Percentiles rank a stretch among this genome's conserved stretches.
phyloP scores from a whole-genome alignment of 2,888 invertebrate genomes.

The Stenchaetothrips biformis region DNA sequence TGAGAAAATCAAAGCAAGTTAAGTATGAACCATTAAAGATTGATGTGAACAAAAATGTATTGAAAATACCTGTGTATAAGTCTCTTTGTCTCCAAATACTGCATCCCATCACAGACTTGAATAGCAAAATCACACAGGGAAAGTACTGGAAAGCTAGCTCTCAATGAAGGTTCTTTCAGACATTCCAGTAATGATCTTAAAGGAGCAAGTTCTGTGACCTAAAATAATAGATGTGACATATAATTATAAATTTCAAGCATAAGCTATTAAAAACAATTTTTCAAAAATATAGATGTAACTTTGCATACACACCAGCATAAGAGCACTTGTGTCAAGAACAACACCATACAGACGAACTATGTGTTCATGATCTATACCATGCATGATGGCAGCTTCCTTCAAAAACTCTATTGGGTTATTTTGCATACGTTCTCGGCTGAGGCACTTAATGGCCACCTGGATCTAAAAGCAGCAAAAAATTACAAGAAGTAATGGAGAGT shows the following conservation, averaged over 20 bases:
- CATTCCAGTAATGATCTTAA: slow-evolving; percentile 92
- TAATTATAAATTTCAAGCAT: background rate
- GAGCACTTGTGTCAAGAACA: slow-evolving; percentile 82
- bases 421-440: slow-evolving; percentile 91
- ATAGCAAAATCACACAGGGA: slow-evolving; percentile 92
- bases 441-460: slow-evolving; percentile 94
- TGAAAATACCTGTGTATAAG: slow-evolving; percentile 76
- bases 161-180: slow-evolving; percentile 83
- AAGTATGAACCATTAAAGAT: background rate
- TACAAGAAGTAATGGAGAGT: background rate
- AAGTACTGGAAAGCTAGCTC: slow-evolving; percentile 86
- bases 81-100: slow-evolving; percentile 91
- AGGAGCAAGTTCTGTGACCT: slow-evolving; percentile 94
- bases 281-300: background rate
- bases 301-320: slow-evolving; percentile 48
- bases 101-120: slow-evolving; percentile 97
- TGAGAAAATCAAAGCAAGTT: slow-evolving; percentile 46
- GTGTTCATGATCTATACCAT: slow-evolving; percentile 93
- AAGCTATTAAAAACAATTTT: background rate
- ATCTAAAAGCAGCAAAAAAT: slow-evolving; percentile 53
- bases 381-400: slow-evolving; percentile 98
- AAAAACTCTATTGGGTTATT: slow-evolving; percentile 94
- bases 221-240: slow-evolving; percentile 35
- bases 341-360: slow-evolving; percentile 97
- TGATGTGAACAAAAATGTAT: slow-evolving; percentile 28